These are phyloP conservation scores for Sinotaia quadrata DNA, from an alignment of 2,888 invertebrate genomes.

Conservation along the genomic window DNA sequence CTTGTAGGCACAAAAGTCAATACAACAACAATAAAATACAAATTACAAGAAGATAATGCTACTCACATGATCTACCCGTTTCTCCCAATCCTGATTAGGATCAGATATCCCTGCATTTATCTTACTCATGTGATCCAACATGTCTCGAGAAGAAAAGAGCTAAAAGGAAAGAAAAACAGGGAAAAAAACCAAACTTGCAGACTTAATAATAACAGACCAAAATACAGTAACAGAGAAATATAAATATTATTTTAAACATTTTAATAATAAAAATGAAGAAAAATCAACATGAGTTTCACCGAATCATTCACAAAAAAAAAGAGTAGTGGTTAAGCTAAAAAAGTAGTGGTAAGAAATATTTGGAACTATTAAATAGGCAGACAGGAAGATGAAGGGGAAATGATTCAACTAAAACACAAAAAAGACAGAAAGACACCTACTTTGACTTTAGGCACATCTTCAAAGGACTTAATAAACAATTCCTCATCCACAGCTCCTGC, in stretches of 20 bases:
- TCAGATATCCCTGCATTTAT: slow-evolving; percentile 85
- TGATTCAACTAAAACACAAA: background rate
- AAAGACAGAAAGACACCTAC: slow-evolving; percentile 51
- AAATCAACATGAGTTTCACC: too few relatives aligned
- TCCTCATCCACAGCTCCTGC: slow-evolving; percentile 93
- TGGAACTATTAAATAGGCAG: background rate
- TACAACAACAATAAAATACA: too few relatives aligned
- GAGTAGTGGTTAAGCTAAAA: too few relatives aligned
- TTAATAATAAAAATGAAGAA: too few relatives aligned
- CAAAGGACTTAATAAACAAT: slow-evolving; percentile 88
- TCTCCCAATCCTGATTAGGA: slow-evolving; percentile 92
- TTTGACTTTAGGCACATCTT: slow-evolving; percentile 85
- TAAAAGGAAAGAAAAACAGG: slow-evolving; percentile 46
- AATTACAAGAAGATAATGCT: too few relatives aligned
- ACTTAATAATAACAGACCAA: too few relatives aligned
- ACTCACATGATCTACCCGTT: slow-evolving; percentile 89
- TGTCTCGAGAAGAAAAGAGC: slow-evolving; percentile 86
- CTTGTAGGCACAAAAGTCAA: too few relatives aligned
- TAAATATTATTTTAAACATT: too few relatives aligned
- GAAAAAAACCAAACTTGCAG: slow-evolving; percentile 74
- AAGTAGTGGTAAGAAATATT: too few relatives aligned
- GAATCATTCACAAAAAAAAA: too few relatives aligned
- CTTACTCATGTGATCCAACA: slow-evolving; percentile 85
- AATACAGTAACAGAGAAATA: too few relatives aligned
- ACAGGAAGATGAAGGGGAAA: background rate